Evolutionary conservation across 2,113 vertebrate genomes (phyloP), one percentile per base, ranked within the genome.

Genomic region (Aviceda subcristata): DNA sequence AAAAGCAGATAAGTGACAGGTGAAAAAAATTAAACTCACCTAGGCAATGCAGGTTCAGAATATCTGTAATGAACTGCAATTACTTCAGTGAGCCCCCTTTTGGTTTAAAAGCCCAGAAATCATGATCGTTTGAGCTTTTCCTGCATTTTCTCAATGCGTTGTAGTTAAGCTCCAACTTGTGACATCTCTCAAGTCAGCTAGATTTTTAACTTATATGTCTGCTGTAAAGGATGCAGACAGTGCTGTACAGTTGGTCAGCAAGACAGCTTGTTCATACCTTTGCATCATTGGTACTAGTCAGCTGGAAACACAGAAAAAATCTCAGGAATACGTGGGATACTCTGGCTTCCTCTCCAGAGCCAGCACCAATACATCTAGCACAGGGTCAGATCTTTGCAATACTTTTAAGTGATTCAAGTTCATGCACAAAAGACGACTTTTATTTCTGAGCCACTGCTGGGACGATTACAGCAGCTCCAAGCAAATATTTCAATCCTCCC

Each of bases 1-100:
- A 69, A 96, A 95, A 79, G 90, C 74, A 79, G 60, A 30, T 95
- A 97, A 98, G 85, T 97, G 96, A 96, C 94, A 97, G 94, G 92
- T 92, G 83, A 51, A 82, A 88, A 84, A 93, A 95, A 94, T 87
- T 95, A 97, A 97, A 95, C 86, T 86, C 88, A 97, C 85, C 96
- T 95, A 96, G 71, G 84, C 60, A 71, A 97, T 77, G 56, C 64
- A 97, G 59, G 48, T 95, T 97, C 62, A 92, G 73, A 97, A 91
- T 92, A 80, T 85, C 57, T 92, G 79, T 92, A 97, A 96, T 96
- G 94, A 96, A 93, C 67, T 67, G 88, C 94, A 98, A 97, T 96
- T 85, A 92, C 90, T 89, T 90, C 79, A 89, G 38, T 18, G n/a
- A 94, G 79, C 78, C 81, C 66, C n/a, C 41, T 86, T 94, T 93